Evolutionary conservation across 2,888 invertebrate genomes (phyloP).

Genomic region (Xestobium rufovillosum): DNA sequence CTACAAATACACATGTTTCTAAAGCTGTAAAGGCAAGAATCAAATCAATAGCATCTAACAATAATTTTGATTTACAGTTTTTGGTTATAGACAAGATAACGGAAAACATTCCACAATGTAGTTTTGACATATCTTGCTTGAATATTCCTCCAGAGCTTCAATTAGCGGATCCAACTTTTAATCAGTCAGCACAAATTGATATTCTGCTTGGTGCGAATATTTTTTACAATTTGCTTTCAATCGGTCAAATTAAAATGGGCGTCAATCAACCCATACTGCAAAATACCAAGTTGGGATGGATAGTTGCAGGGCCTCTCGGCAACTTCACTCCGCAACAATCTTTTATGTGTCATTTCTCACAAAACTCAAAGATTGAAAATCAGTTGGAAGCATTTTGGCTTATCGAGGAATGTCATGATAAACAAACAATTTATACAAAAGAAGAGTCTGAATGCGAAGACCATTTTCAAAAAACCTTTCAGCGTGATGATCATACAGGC

Average conservation of each 20-base stretch:
- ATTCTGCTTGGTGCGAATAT: conserved; percentile 8
- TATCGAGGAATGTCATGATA: not conserved
- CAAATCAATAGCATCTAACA: no score
- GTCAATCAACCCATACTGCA: conserved; percentile 3
- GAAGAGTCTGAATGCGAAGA: conserved; percentile 8
- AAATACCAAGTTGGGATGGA: conserved; percentile 5
- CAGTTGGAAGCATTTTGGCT: not conserved
- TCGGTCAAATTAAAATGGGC: not conserved
- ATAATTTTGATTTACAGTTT: no score
- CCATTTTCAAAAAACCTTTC: conserved; percentile 8
- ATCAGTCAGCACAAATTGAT: conserved; percentile 1
- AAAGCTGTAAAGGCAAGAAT: no score
- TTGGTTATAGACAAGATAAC: no score
- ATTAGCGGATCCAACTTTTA: conserved; percentile 8
- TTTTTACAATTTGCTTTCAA: conserved; percentile 5
- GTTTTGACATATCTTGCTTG: no score
- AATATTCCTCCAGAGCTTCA: no score
- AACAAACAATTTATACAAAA: not conserved
- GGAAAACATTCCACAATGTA: no score
- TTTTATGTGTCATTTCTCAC: no score
- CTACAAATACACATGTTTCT: no score
- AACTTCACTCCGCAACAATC: no score
- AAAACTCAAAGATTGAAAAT: no score
- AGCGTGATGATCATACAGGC: no score
- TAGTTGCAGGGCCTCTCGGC: conserved; percentile 5